Evolutionary conservation across 1,140 invertebrate species (phyloP), one percentile per base, ranked within the genome.

Genomic region (Drosophila rufa): DNA sequence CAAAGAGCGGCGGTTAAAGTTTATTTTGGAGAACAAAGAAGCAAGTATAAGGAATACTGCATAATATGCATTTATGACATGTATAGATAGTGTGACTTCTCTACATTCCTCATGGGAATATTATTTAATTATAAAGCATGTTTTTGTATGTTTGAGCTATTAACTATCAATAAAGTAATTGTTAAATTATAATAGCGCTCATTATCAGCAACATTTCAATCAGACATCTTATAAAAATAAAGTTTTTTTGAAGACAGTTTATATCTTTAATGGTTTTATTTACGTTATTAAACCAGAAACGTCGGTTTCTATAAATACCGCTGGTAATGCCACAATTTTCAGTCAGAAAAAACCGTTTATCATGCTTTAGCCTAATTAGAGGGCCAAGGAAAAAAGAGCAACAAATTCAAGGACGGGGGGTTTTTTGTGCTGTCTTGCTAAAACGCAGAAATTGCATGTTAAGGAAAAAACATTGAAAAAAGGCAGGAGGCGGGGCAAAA

Each of bases 1-100:
- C 45, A 71, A 71, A 73, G 22, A 38, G 38, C 66, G 15, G 5
- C 14, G 25, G 17, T 27, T 45, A 36, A 47, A 75, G 43, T 75
- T 46, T 60, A 61, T 33, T 73, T 73, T 25, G 36, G 19, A 50
- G 53, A 58, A 73, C 47, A 66, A 43, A 75, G 46, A 65, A 55
- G 25, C 12, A 38, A 50, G 55, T 40, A 75, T 53, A 38, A 51
- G 38, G 22, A 66, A 53, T 12, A 67, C 19, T 36, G 47, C 45
- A 43, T 14, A 6, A 22, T 36, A 64, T 64, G 61, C 56, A 60
- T n/a, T 61, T 22, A 45, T 66, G 57, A 7, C 62, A 62, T 43
- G 17, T 19, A 27, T 62, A 66, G 19, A 66, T 46, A 62, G 42
- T n/a, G 33, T 17, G 27, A 56, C 19, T 43, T 60, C 11, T 43